Conservation (phyloP, 2,797 vertebrate species). For the Bradypodion ventrale region DNA sequence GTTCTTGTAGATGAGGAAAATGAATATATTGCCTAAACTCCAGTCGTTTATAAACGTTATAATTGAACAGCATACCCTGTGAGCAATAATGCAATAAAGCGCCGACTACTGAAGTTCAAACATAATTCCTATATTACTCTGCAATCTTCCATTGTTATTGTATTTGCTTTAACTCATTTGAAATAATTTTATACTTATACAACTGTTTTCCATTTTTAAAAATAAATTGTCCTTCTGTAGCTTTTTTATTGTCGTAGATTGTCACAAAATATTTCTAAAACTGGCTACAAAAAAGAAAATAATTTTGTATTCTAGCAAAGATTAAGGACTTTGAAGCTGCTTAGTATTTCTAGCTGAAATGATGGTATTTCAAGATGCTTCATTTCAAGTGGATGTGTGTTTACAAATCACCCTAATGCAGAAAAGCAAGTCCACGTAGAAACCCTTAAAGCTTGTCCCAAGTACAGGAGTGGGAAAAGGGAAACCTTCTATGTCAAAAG, state of each 20-base stretch:
- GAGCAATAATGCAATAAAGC: not conserved
- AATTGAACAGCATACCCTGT: not conserved
- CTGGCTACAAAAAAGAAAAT: not conserved
- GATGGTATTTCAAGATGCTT: not conserved
- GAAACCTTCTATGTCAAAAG: too few species aligned
- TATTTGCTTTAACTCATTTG: not conserved
- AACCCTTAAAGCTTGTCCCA: not conserved
- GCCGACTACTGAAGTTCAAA: not conserved
- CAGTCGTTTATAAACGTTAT: not conserved
- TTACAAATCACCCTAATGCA: not conserved
- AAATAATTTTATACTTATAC: not conserved
- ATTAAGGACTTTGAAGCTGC: not conserved
- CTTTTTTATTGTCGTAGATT: not conserved
- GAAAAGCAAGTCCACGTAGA: not conserved
- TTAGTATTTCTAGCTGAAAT: not conserved
- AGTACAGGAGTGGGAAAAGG: too few species aligned
- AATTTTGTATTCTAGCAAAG: not conserved
- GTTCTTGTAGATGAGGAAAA: slow-evolving; percentile 85
- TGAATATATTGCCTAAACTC: slow-evolving; percentile 62
- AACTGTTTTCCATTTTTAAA: not conserved
- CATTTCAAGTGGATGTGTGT: not conserved
- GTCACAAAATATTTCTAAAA: not conserved
- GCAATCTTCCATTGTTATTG: not conserved
- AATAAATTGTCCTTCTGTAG: not conserved
- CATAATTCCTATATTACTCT: not conserved